Evolutionary conservation across 1,140 invertebrate species (phyloP).

Genomic region (Callitettix versicolor): DNA sequence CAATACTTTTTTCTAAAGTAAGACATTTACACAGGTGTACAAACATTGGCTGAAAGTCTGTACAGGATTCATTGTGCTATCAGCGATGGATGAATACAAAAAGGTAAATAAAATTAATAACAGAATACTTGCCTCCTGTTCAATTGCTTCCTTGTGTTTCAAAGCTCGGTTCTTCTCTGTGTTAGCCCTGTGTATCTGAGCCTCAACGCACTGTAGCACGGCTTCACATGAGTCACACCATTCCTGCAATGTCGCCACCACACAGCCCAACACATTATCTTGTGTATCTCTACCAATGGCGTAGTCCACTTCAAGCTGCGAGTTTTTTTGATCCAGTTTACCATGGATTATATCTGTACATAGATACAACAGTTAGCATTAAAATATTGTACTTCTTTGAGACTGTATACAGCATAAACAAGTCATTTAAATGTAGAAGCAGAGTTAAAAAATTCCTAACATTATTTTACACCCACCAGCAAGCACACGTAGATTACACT

Average conservation of each 20-base stretch:
- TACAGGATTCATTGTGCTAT: no score
- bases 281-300: constrained; percentile 86
- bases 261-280: constrained; percentile 61
- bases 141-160: constrained; percentile 70
- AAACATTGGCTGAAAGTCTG: not conserved
- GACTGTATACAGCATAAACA: not conserved
- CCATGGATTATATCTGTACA: constrained; percentile 88
- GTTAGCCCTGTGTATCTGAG: constrained; percentile 81
- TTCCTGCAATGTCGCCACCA: constrained; percentile 68
- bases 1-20: not conserved
- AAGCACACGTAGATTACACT: no score
- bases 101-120: no score
- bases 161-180: constrained; percentile 68
- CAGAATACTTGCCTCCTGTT: constrained; percentile 68
- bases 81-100: no score
- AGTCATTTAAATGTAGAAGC: not conserved
- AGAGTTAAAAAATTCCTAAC: no score
- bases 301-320: constrained; percentile 85
- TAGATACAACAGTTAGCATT: no score
- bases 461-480: not conserved
- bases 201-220: constrained; percentile 78
- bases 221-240: constrained; percentile 88
- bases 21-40: not conserved
- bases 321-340: constrained; percentile 91
- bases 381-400: not conserved